phyloP scores from a whole-genome alignment of 2,797 vertebrate species.

The Acrocephalus scirpaceus region DNA sequence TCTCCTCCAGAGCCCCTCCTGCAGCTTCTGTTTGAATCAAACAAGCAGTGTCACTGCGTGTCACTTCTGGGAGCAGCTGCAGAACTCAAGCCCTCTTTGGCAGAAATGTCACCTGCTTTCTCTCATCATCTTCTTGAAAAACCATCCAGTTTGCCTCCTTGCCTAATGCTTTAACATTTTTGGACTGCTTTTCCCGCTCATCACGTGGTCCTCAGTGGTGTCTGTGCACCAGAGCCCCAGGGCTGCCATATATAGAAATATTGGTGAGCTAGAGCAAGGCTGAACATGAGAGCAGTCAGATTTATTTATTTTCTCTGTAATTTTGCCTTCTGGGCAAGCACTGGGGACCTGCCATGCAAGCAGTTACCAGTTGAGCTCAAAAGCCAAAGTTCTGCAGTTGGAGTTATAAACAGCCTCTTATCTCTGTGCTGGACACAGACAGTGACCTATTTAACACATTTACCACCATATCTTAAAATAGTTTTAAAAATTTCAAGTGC shows the following conservation, averaged over 20 bases:
- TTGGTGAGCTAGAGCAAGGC: background rate
- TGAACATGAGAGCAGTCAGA: conserved; percentile 31
- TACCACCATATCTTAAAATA: background rate
- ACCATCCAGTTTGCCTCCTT: background rate
- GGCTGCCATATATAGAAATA: conserved; percentile 42
- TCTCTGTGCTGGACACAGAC: conserved; percentile 33
- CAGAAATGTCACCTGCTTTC: background rate
- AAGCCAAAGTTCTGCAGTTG: conserved; percentile 31
- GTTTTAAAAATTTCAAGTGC: background rate
- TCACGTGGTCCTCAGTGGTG: background rate
- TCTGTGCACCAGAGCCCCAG: background rate
- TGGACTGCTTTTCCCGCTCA: background rate
- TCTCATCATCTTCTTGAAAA: background rate
- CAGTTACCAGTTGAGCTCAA: conserved; percentile 42
- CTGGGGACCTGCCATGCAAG: conserved; percentile 16
- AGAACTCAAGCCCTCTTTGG: background rate
- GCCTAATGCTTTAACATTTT: background rate
- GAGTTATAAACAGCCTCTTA: conserved; percentile 39
- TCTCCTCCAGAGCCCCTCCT: background rate
- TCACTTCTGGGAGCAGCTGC: background rate
- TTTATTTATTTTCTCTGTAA: conserved; percentile 49
- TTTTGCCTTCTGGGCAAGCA: conserved; percentile 25
- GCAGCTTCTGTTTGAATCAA: background rate
- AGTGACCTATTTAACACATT: conserved; percentile 47
- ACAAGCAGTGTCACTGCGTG: background rate